Conservation (phyloP, 2,113 vertebrate genomes). For the Sporophila hypoxantha region DNA sequence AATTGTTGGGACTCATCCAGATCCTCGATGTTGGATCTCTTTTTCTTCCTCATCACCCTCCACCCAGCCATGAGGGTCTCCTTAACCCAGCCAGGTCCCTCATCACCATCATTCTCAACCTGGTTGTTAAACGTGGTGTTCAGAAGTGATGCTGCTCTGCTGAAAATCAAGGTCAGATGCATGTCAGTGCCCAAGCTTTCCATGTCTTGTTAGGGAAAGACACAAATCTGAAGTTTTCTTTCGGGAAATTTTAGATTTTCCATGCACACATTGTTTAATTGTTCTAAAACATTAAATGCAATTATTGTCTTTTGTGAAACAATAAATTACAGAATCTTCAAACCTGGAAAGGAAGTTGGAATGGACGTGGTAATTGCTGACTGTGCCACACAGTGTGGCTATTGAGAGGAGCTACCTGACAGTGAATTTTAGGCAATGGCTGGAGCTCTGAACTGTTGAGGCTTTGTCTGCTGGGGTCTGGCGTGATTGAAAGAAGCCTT, state of each 20-base stretch:
- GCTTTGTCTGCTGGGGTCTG: constrained; percentile 56
- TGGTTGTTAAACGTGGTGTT: neutral
- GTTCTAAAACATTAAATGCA: neutral
- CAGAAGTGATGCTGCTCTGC: neutral
- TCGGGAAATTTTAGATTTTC: neutral
- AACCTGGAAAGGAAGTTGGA: neutral
- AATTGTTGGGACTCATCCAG: neutral
- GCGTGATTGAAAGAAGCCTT: constrained; percentile 46
- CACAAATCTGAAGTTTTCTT: neutral
- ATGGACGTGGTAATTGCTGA: neutral
- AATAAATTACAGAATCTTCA: constrained; percentile 1
- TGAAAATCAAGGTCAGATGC: neutral
- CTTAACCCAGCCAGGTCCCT: neutral
- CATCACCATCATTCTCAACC: neutral
- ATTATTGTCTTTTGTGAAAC: neutral
- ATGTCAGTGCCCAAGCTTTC: neutral
- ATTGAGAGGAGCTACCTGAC: constrained; percentile 46
- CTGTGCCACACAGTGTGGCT: neutral
- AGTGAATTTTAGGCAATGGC: constrained; percentile 6
- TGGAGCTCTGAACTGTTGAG: constrained; percentile 41
- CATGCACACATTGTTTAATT: accelerated
- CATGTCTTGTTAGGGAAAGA: neutral
- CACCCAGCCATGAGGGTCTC: neutral
- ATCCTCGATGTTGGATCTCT: neutral
- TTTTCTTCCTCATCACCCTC: neutral